These are phyloP conservation scores for Melanaphis sacchari DNA, from an alignment of 1,140 invertebrate species.

Conservation along the genomic window DNA sequence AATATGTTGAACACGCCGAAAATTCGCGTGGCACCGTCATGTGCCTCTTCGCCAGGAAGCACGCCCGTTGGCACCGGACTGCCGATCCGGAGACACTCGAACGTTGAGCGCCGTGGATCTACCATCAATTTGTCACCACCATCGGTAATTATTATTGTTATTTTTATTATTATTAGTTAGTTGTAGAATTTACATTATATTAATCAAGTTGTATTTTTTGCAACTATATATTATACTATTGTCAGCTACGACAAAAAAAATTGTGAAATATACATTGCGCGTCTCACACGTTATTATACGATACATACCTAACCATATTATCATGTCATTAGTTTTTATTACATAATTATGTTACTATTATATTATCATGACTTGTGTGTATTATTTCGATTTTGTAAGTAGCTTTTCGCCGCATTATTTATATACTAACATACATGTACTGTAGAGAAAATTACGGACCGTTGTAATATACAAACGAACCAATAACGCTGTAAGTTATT, in stretches of 20 bases:
- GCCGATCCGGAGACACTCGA: conserved; percentile 85
- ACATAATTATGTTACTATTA: background rate
- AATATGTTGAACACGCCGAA: conserved; percentile 89
- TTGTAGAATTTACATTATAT: no score
- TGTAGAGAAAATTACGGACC: background rate
- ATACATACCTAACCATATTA: no score
- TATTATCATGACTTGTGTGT: background rate
- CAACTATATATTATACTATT: background rate
- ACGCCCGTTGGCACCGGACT: conserved; percentile 82
- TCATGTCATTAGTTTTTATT: no score
- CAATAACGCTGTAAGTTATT: conserved; percentile 41
- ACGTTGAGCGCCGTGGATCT: conserved; percentile 83
- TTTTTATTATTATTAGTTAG: background rate
- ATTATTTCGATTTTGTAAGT: background rate
- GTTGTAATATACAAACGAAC: background rate
- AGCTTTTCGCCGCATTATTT: background rate
- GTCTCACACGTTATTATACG: background rate
- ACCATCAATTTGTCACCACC: conserved; percentile 86
- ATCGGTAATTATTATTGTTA: conserved; percentile 71
- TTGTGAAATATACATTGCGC: background rate
- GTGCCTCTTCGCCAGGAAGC: conserved; percentile 82
- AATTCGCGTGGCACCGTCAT: conserved; percentile 84
- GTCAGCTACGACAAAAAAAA: background rate
- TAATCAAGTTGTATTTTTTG: background rate
- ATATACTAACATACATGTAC: background rate